These are phyloP conservation scores for Synergus laeviventris DNA, from an alignment of 2,888 invertebrate genomes.

Conservation along the genomic window DNA sequence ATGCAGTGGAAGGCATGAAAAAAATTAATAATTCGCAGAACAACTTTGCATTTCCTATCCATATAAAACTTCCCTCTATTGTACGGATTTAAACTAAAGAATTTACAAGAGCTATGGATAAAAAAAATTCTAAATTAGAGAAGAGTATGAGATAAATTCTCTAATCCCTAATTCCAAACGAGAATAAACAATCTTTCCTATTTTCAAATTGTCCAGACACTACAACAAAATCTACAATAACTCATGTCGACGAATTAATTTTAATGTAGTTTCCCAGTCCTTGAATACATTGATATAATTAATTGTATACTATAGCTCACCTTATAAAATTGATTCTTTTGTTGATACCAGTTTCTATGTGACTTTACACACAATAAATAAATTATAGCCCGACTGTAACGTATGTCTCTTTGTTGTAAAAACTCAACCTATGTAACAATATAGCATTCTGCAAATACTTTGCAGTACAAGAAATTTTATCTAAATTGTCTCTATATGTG, in stretches of 20 bases:
- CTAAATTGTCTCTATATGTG: neutral
- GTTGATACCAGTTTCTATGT: slow-evolving; percentile 11
- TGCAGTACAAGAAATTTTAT: neutral
- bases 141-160: neutral
- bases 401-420: neutral
- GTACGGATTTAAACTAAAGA: neutral
- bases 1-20: neutral
- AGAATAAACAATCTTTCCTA: neutral
- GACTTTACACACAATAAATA: slow-evolving; percentile 32
- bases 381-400: neutral
- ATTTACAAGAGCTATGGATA: neutral
- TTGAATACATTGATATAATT: slow-evolving; percentile 22
- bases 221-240: neutral
- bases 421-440: neutral
- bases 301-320: neutral
- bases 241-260: neutral
- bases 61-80: too few relatives aligned
- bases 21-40: neutral
- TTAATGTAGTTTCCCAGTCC: neutral
- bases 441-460: neutral
- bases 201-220: neutral
- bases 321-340: slow-evolving; percentile 13
- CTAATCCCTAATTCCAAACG: neutral
- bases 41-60: neutral
- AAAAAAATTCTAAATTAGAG: neutral